Evolutionary conservation across 2,888 invertebrate genomes (phyloP).

Genomic region (Acanthosoma haemorrhoidale): DNA sequence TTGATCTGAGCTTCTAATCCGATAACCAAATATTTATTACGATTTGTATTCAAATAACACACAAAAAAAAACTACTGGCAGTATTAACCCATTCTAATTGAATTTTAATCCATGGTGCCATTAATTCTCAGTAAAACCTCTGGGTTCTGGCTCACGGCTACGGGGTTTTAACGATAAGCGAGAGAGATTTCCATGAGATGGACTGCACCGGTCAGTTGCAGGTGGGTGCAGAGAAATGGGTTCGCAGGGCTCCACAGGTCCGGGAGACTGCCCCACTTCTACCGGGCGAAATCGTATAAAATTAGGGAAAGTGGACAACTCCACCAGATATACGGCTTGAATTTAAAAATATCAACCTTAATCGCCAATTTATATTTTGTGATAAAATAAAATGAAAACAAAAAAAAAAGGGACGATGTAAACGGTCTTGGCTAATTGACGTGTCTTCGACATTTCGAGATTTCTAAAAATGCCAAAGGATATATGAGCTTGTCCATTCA

Average conservation of each 20-base stretch:
- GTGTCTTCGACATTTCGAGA: background rate
- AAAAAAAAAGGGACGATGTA: background rate
- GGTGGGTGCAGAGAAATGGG: constrained; percentile 14
- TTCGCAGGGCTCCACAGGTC: background rate
- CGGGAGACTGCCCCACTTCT: constrained; percentile 7
- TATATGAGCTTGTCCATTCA: too few species aligned
- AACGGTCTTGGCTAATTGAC: background rate
- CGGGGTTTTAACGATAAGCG: too few species aligned
- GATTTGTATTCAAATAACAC: too few species aligned
- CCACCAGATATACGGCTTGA: constrained; percentile 1
- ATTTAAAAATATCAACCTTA: background rate
- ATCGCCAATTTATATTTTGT: constrained; percentile 1
- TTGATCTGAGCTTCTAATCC: too few species aligned
- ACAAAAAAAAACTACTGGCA: too few species aligned
- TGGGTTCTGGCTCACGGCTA: too few species aligned
- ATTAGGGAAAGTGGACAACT: constrained; percentile 12
- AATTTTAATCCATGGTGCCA: too few species aligned
- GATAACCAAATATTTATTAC: too few species aligned
- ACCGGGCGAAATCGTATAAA: constrained; percentile 12
- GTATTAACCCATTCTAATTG: too few species aligned
- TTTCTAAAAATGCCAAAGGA: background rate
- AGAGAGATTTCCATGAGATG: too few species aligned
- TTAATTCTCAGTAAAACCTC: too few species aligned
- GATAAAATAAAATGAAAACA: background rate
- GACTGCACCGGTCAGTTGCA: background rate